A percentile compares a stretch with the other conserved stretches of the same genome.
Conservation (phyloP, 2,888 invertebrate genomes). For the Drosophila niveifrons region DNA sequence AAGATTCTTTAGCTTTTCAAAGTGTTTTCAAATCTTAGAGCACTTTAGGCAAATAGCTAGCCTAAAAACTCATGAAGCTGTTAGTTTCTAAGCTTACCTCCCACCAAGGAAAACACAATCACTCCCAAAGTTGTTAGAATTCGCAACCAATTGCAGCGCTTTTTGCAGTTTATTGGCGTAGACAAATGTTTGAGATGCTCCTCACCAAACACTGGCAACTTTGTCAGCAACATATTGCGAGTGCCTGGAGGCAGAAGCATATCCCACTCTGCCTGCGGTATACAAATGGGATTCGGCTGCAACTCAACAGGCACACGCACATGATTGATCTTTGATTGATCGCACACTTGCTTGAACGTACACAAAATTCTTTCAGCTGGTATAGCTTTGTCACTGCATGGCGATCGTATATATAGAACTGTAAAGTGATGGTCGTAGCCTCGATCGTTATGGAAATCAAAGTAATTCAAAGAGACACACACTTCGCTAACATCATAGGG, state of each 20-base stretch:
- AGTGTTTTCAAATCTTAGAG: too few species aligned
- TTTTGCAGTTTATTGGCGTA: background rate
- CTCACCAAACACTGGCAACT: background rate
- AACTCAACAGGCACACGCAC: conserved; percentile 31
- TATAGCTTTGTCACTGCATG: rapidly evolving
- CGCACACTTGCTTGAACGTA: conserved; percentile 25
- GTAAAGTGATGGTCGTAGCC: conserved; percentile 40
- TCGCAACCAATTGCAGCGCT: background rate
- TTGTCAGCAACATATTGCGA: background rate
- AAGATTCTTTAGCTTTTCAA: too few species aligned
- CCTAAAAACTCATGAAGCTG: too few species aligned
- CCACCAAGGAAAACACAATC: conserved; percentile 23
- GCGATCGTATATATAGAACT: conserved; percentile 25
- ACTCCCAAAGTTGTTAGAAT: background rate
- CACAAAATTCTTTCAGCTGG: background rate
- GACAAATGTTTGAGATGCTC: background rate
- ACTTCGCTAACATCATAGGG: conserved; percentile 51
- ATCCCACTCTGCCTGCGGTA: conserved; percentile 7
- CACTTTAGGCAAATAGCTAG: too few species aligned
- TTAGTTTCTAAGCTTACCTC: conserved; percentile 33
- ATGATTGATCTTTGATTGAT: conserved; percentile 1
- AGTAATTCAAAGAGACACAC: conserved; percentile 21
- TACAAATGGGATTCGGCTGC: background rate
- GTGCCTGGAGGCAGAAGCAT: background rate
- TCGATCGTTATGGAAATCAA: conserved; percentile 17